Evolutionary conservation across 2,113 vertebrate genomes (phyloP), one percentile per base, ranked within the genome.

Genomic region (Neodontobutis hainanensis): DNA sequence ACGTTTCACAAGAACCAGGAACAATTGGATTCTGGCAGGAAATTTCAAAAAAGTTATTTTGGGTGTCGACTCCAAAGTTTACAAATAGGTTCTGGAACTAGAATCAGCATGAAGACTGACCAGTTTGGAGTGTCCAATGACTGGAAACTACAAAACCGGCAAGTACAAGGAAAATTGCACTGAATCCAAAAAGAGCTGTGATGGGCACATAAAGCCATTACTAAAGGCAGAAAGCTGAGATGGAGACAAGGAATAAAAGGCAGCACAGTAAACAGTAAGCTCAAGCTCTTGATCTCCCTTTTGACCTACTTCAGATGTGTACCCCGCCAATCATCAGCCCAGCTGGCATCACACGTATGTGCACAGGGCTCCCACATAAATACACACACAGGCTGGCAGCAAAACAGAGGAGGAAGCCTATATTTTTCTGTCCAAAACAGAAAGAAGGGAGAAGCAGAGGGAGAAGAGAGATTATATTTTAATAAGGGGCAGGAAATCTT

Each of bases 401-500:
- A 9, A 83, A 85, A 83, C 76, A 85, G 61, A 83, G 50, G 77
- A 51, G 60, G 77, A 82, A 73, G 72, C 69, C 75, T 66, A 60
- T 55, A 14, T 58, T 78, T 82, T 85, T 80, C 62, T 69, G 66
- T 75, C 46, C 51, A 19, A 87, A 80, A 81, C 66, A 70, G 68
- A 82, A 74, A 73, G 68, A 73, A 58, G 57, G 55, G 67, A 73
- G 61, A 82, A 83, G 51, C 60, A 67, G 73, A 84, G 68, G 79
- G 75, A 80, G 75, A 89, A 73, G 76, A 65, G 80, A 91, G 90
- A 92, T 93, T 92, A 92, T 86, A 85, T 88, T 93, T 92, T 92
- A 90, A 92, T 93, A 92, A 90, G 88, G 80, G 70, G 75, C 88
- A 89, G 91, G 92, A 92, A 92, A 93, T 91, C 90, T 91, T 79